Evolutionary conservation across 2,888 invertebrate species (phyloP).

Genomic region (Myopa tessellatipennis): DNA sequence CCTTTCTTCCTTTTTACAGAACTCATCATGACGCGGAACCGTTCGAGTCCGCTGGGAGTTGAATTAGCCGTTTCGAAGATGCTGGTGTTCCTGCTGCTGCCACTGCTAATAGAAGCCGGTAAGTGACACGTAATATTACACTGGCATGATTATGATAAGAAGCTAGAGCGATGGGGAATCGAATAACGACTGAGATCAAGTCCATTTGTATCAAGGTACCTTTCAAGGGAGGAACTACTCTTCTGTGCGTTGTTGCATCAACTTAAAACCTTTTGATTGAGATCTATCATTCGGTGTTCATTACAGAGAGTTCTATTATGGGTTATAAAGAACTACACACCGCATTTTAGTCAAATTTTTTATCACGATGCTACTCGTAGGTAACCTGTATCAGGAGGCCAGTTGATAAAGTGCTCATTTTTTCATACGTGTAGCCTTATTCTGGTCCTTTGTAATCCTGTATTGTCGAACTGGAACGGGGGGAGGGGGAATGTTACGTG

Average conservation of each 20-base stretch:
- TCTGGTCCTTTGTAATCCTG: neutral
- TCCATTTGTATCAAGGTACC: too few relatives aligned
- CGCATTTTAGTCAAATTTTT: too few relatives aligned
- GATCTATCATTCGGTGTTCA: neutral
- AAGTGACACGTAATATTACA: conserved; percentile 55
- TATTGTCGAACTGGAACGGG: neutral
- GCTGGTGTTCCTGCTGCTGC: conserved; percentile 56
- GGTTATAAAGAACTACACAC: too few relatives aligned
- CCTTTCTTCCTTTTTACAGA: conserved; percentile 56
- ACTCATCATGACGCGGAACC: conserved; percentile 65
- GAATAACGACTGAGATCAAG: too few relatives aligned
- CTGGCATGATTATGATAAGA: neutral
- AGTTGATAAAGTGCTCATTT: neutral
- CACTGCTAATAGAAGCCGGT: conserved; percentile 64
- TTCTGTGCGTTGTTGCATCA: too few relatives aligned
- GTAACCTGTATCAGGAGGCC: too few relatives aligned
- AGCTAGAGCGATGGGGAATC: too few relatives aligned
- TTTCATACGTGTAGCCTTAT: neutral
- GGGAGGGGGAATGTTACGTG: neutral
- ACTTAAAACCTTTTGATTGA: too few relatives aligned
- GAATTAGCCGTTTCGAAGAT: conserved; percentile 62
- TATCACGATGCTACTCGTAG: too few relatives aligned
- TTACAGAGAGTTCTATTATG: neutral
- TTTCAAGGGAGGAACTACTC: too few relatives aligned
- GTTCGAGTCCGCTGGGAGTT: conserved; percentile 68